phyloP scores from a whole-genome alignment of 2,797 vertebrate genomes.

The Falco peregrinus region DNA sequence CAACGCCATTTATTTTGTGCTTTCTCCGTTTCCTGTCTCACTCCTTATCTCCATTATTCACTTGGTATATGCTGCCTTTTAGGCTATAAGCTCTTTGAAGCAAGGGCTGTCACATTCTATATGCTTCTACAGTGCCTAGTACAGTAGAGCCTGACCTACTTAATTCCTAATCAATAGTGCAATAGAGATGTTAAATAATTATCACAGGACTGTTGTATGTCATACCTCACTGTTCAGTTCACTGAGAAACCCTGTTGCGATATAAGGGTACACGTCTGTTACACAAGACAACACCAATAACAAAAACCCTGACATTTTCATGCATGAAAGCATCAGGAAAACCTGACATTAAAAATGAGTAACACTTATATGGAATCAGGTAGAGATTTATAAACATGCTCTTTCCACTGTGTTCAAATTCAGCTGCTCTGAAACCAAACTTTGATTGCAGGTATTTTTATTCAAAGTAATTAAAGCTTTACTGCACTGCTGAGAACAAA shows the following conservation, averaged over 20 bases:
- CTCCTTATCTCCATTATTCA: neutral
- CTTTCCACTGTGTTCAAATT: neutral
- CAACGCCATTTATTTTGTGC: neutral
- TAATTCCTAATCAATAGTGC: neutral
- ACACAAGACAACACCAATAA: neutral
- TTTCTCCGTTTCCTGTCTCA: neutral
- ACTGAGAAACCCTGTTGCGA: neutral
- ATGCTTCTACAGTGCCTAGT: neutral
- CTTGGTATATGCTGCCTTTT: neutral
- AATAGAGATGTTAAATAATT: neutral
- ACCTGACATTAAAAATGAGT: neutral
- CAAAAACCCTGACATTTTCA: neutral
- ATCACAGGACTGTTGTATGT: neutral
- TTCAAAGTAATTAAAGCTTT: neutral
- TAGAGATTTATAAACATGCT: neutral
- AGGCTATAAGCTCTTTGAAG: neutral
- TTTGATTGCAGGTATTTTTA: neutral
- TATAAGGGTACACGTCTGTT: neutral
- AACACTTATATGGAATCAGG: neutral
- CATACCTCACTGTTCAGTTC: neutral
- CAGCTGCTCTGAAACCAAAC: neutral
- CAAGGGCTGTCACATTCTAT: neutral
- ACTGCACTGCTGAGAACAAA: conserved; percentile 36
- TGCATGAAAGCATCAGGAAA: neutral
- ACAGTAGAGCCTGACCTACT: neutral